Conservation (phyloP, 2,113 vertebrate genomes). For the Machaerirhynchus nigripectus region DNA sequence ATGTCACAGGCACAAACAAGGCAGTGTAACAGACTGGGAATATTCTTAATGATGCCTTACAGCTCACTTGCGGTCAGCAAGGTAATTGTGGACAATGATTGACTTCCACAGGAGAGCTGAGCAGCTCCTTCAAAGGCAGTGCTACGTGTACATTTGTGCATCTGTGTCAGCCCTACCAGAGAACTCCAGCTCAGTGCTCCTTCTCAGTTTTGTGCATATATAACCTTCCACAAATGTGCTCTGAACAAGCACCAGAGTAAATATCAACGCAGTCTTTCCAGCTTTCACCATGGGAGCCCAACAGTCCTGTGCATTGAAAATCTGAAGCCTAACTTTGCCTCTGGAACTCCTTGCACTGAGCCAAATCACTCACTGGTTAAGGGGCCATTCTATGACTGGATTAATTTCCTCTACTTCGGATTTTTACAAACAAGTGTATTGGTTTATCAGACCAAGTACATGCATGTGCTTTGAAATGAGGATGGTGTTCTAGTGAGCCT, state of each 20-base stretch:
- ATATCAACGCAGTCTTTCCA: not conserved
- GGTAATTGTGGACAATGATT: not conserved
- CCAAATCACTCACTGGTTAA: not conserved
- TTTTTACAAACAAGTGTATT: not conserved
- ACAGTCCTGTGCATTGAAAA: not conserved
- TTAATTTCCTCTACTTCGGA: not conserved
- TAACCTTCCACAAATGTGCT: not conserved
- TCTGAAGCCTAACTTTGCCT: not conserved
- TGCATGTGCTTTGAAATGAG: not conserved
- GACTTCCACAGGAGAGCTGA: not conserved
- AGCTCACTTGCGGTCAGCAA: not conserved
- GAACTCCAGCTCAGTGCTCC: not conserved
- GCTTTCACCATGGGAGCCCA: not conserved
- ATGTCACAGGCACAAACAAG: not conserved
- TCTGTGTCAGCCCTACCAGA: not conserved
- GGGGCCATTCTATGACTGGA: not conserved
- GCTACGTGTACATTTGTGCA: fast-evolving
- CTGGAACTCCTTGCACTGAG: not conserved
- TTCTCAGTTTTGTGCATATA: fast-evolving
- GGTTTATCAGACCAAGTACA: not conserved
- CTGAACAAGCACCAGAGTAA: not conserved
- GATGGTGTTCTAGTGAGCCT: not conserved
- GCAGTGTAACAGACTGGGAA: not conserved
- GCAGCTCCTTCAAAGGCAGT: not conserved
- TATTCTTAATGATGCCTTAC: not conserved